Conservation (phyloP, 2,113 vertebrate genomes). For the Chloebia gouldiae region DNA sequence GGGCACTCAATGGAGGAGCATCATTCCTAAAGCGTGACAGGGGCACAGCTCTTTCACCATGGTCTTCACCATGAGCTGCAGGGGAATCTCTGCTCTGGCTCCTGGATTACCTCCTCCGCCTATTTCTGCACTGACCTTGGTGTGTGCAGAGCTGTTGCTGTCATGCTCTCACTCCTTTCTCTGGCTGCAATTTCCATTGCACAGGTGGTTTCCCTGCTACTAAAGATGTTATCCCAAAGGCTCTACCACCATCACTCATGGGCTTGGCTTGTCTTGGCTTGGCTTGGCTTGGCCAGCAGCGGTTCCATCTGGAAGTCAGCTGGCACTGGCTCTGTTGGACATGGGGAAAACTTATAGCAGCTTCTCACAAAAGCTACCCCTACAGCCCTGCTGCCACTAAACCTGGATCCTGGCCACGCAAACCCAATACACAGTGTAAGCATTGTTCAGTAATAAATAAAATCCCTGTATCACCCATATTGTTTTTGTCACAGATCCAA, state of each 20-base stretch:
- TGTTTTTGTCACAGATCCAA: neutral
- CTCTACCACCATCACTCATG: neutral
- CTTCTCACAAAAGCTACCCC: neutral
- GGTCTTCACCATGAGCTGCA: neutral
- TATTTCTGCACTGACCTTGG: neutral
- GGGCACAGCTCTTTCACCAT: neutral
- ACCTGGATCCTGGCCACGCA: neutral
- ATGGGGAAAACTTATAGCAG: neutral
- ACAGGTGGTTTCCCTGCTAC: neutral
- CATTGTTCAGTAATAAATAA: neutral
- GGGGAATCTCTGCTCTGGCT: neutral
- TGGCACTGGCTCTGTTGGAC: neutral
- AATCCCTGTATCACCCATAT: neutral
- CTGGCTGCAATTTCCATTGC: rapidly evolving
- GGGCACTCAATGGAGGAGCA: rapidly evolving
- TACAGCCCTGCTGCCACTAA: neutral
- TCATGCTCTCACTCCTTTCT: neutral
- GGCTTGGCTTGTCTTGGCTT: neutral
- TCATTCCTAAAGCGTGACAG: neutral
- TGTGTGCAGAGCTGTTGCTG: neutral
- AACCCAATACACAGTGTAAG: neutral
- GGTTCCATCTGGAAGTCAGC: neutral
- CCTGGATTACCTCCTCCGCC: neutral
- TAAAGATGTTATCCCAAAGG: neutral
- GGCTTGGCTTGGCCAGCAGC: neutral